These are phyloP conservation scores for Trachymyrmex septentrionalis DNA, from an alignment of 1,140 invertebrate species.

Conservation along the genomic window DNA sequence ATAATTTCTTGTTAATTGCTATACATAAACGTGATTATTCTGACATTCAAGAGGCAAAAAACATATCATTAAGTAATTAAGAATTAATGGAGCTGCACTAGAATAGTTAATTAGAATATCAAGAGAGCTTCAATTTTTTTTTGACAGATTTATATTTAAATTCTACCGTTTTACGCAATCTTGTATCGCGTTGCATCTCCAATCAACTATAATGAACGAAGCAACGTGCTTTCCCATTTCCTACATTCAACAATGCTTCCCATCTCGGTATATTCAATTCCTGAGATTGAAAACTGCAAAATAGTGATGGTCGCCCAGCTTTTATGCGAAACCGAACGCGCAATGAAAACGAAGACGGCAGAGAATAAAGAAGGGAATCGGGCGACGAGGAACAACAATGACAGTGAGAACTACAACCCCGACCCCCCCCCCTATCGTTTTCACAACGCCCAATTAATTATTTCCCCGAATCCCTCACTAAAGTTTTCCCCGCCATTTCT, in stretches of 20 bases:
- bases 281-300: conserved; percentile 57
- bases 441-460: conserved; percentile 65
- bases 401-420: conserved; percentile 17
- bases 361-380: conserved; percentile 1
- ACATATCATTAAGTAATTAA: neutral
- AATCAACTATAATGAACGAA: neutral
- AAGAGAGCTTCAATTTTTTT: neutral
- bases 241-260: neutral
- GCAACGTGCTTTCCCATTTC: conserved; percentile 43
- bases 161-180: neutral
- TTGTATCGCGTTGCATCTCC: conserved; percentile 7
- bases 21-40: neutral
- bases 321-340: conserved; percentile 38
- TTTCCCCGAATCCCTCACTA: conserved; percentile 50
- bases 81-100: neutral
- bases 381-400: conserved; percentile 24
- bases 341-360: neutral
- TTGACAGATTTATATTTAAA: conserved; percentile 13
- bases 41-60: neutral
- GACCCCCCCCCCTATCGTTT: conserved; percentile 47
- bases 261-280: conserved; percentile 11
- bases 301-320: neutral
- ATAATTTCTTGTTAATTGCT: neutral
- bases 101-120: conserved; percentile 18
- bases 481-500: conserved; percentile 56